A percentile compares a stretch with the other conserved stretches of the same genome.
These are phyloP conservation scores for Silurus glanis DNA, from an alignment of 2,113 vertebrate genomes.

Conservation along the genomic window DNA sequence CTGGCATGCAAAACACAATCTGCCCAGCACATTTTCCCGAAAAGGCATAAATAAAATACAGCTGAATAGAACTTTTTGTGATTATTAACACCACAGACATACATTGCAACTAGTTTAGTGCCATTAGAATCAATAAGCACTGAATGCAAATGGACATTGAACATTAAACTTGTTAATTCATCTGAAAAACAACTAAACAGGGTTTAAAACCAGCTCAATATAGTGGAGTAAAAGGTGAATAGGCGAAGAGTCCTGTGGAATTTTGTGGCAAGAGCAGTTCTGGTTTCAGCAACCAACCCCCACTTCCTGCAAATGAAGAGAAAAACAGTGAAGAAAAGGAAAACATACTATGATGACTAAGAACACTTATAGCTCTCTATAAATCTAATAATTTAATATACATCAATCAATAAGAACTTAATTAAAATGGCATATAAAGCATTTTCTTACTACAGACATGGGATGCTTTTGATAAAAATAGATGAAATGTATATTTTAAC, in stretches of 20 bases:
- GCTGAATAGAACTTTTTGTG: background rate
- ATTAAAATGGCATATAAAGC: background rate
- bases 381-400: too few relatives aligned
- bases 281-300: conserved; percentile 34
- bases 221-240: background rate
- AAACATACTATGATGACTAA: background rate
- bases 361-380: background rate
- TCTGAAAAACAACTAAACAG: background rate
- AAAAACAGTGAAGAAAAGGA: background rate
- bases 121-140: background rate
- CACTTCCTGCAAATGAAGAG: conserved; percentile 26
- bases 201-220: background rate
- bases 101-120: background rate
- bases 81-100: background rate
- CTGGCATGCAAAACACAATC: background rate
- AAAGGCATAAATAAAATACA: background rate
- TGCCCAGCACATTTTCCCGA: background rate
- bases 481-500: background rate
- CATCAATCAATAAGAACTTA: background rate
- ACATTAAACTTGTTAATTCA: background rate
- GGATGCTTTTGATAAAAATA: background rate
- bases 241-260: conserved; percentile 20
- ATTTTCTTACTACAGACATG: background rate
- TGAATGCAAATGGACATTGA: background rate
- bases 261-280: conserved; percentile 13